A percentile compares a stretch with the other conserved stretches of the same genome.
Conservation (phyloP, 2,888 invertebrate genomes). For the Heliconius aoede region DNA sequence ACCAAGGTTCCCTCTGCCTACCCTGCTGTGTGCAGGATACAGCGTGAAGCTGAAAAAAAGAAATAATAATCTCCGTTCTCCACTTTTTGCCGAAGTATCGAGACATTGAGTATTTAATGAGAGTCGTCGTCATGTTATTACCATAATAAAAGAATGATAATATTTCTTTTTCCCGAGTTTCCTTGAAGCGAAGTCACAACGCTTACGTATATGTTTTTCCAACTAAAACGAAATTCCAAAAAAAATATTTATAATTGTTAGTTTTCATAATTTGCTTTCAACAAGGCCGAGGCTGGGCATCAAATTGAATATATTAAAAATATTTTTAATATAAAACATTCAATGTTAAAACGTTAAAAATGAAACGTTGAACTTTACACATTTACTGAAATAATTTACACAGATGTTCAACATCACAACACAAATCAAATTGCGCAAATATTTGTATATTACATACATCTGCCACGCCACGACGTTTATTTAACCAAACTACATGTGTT, state of each 20-base stretch:
- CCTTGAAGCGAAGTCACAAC: too few relatives aligned
- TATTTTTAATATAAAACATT: background rate
- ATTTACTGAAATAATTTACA: conserved; percentile 25
- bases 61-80: too few relatives aligned
- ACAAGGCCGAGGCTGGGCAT: background rate
- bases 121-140: too few relatives aligned
- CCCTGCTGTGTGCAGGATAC: too few relatives aligned
- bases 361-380: conserved; percentile 1
- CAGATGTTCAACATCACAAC: conserved; percentile 29
- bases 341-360: background rate
- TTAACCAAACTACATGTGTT: conserved; percentile 17
- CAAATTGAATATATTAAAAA: background rate
- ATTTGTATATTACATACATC: conserved; percentile 19
- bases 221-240: too few relatives aligned
- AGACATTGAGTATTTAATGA: too few relatives aligned
- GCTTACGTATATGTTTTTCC: too few relatives aligned
- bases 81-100: too few relatives aligned
- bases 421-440: conserved; percentile 33
- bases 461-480: conserved; percentile 1
- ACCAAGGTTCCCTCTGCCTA: too few relatives aligned
- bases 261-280: background rate
- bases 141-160: too few relatives aligned
- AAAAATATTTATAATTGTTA: background rate
- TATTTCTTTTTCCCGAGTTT: background rate
- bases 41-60: too few relatives aligned